Conservation (phyloP, 2,113 vertebrate genomes). For the Lepus europaeus region DNA sequence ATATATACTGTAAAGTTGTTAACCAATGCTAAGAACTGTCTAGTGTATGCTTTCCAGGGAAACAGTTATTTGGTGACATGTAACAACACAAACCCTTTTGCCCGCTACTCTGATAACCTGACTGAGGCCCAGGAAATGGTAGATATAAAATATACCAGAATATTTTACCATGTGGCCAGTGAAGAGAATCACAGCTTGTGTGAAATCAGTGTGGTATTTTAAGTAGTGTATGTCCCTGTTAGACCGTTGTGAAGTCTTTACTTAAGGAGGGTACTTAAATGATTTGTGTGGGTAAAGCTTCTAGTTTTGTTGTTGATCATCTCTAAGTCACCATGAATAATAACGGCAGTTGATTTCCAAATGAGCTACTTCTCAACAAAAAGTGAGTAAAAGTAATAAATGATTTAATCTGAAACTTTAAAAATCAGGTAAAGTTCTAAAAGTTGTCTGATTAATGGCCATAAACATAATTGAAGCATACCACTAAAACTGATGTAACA, state of each 20-base stretch:
- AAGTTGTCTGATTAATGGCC: constrained; percentile 2
- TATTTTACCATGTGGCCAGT: not conserved
- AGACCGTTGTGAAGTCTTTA: not conserved
- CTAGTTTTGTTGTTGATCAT: constrained; percentile 18
- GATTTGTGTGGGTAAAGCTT: not conserved
- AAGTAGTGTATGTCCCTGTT: not conserved
- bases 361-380: not conserved
- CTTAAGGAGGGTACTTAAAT: constrained; percentile 20
- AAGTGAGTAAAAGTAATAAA: constrained; percentile 18
- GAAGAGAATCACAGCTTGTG: not conserved
- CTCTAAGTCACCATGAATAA: constrained; percentile 18
- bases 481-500: not conserved
- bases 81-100: not conserved
- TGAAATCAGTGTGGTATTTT: not conserved
- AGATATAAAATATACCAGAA: not conserved
- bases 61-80: not conserved
- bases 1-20: too few species aligned
- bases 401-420: constrained; percentile 26
- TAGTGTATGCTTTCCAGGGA: too few species aligned
- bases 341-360: constrained; percentile 18
- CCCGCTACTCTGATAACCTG: not conserved
- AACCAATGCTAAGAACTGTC: too few species aligned
- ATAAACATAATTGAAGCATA: constrained; percentile 12
- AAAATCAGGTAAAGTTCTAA: constrained; percentile 51
- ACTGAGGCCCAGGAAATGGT: not conserved